A percentile compares a stretch with the other conserved stretches of the same genome.
Conservation (phyloP, 2,113 vertebrate genomes). For the Trichomycterus rosablanca region DNA sequence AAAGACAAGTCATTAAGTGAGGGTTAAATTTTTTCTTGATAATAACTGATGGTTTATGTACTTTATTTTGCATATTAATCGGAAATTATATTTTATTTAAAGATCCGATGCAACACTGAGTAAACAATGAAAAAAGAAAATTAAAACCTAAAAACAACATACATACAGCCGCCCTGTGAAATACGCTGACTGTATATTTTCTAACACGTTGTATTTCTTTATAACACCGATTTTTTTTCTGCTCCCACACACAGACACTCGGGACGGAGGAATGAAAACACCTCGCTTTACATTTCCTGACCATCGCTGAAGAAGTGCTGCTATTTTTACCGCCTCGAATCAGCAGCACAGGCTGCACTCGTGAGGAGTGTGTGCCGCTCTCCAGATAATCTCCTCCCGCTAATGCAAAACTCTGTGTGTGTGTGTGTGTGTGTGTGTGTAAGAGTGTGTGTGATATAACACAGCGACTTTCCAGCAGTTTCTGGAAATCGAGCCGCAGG, state of each 20-base stretch:
- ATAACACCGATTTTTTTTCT: background rate
- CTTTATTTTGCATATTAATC: no score
- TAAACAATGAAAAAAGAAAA: no score
- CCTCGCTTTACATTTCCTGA: background rate
- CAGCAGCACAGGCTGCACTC: slow-evolving; percentile 6
- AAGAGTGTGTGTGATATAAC: background rate
- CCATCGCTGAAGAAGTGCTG: background rate
- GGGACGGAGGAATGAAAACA: background rate
- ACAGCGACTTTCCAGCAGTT: background rate
- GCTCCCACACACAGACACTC: background rate
- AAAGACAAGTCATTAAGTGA: no score
- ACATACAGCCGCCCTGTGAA: no score
- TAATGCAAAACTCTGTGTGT: background rate
- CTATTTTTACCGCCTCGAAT: slow-evolving; percentile 32
- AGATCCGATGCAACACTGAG: no score
- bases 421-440: slow-evolving; percentile 5
- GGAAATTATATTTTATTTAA: no score
- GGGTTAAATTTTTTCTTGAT: no score
- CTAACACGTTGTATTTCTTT: no score
- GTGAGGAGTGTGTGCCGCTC: slow-evolving; percentile 6
- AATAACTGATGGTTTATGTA: no score
- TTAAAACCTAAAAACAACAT: no score
- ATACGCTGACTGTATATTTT: no score
- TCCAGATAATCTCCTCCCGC: slow-evolving; percentile 14
- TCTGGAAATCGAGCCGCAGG: slow-evolving; percentile 8